A percentile compares a stretch with the other conserved stretches of the same genome.
Evolutionary conservation across 2,797 vertebrate genomes (phyloP).

Genomic region (Salarias fasciatus): DNA sequence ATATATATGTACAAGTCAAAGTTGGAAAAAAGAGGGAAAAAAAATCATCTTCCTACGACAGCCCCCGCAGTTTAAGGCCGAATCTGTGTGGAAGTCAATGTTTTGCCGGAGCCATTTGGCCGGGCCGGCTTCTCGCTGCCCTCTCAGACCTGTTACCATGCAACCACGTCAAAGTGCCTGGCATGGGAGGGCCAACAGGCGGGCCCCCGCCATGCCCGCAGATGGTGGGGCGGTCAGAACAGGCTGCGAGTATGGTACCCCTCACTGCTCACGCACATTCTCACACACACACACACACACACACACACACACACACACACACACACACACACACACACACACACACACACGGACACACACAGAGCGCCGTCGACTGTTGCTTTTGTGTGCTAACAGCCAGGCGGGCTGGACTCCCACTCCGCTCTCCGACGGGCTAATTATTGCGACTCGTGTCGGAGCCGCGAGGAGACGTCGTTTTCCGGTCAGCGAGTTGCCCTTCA

Average conservation of each 20-base stretch:
- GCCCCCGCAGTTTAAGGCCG: conserved; percentile 6
- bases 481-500: conserved; percentile 10
- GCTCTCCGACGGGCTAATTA: conserved; percentile 64
- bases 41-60: conserved; percentile 4
- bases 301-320: conserved; percentile 28
- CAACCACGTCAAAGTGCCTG: conserved; percentile 78
- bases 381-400: conserved; percentile 64
- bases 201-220: conserved; percentile 74
- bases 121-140: conserved; percentile 50
- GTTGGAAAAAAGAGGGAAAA: background rate
- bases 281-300: conserved; percentile 21
- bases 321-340: conserved; percentile 23
- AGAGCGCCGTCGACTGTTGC: conserved; percentile 53
- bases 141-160: conserved; percentile 77
- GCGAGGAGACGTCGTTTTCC: conserved; percentile 20
- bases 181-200: conserved; percentile 72
- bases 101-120: conserved; percentile 62
- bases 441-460: too few relatives aligned
- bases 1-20: background rate
- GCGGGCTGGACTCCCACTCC: conserved; percentile 58
- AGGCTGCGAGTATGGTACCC: conserved; percentile 65
- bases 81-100: conserved; percentile 30
- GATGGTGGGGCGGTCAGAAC: conserved; percentile 79
- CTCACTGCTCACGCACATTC: conserved; percentile 52
- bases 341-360: conserved; percentile 25